Evolutionary conservation across 2,797 vertebrate genomes (phyloP).

Genomic region (Sebastes matsubarae): DNA sequence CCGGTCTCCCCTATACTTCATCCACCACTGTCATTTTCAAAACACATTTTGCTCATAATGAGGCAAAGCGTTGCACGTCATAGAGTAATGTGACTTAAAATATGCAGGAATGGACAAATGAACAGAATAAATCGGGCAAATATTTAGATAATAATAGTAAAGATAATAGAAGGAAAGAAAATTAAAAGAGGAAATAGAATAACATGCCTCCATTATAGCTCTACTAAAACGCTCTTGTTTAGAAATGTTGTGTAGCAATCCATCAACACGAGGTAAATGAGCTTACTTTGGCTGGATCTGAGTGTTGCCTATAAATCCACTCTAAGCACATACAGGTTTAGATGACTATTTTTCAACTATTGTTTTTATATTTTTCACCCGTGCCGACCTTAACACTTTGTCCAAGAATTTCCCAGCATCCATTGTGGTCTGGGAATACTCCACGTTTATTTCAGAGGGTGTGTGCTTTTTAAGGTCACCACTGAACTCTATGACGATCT

Average conservation of each 20-base stretch:
- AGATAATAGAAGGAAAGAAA: background rate
- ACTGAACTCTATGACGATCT: background rate
- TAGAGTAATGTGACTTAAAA: background rate
- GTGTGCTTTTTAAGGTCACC: background rate
- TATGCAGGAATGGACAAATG: background rate
- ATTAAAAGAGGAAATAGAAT: background rate
- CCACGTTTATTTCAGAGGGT: background rate
- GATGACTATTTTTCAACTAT: background rate
- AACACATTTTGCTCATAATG: background rate
- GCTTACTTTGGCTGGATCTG: constrained; percentile 1
- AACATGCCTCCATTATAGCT: background rate
- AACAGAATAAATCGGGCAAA: background rate
- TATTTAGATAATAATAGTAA: background rate
- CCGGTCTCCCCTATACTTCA: background rate
- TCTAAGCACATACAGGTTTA: background rate
- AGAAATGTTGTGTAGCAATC: background rate
- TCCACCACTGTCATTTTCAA: background rate
- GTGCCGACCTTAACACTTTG: background rate
- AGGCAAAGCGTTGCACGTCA: too few relatives aligned
- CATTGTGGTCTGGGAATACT: background rate
- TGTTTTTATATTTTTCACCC: constrained; percentile 4
- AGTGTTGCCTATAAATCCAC: background rate
- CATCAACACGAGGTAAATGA: background rate
- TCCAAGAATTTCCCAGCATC: background rate
- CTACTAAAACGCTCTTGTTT: background rate